These are phyloP conservation scores for Xylocopa sonorina DNA, from an alignment of 1,140 invertebrate species.

Conservation along the genomic window DNA sequence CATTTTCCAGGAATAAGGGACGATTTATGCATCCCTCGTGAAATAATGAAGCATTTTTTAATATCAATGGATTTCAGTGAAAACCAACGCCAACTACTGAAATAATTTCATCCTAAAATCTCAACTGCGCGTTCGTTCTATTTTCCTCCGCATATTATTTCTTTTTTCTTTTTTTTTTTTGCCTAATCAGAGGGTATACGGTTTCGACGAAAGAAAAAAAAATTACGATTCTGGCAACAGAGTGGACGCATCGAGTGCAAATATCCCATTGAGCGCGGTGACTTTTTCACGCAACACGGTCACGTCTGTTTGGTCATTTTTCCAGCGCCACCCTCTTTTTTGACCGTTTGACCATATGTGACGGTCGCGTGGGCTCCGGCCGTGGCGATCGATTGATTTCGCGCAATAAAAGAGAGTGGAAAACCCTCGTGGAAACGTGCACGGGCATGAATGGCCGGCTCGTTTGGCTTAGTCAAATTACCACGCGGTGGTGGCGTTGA, in stretches of 20 bases:
- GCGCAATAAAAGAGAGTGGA: slow-evolving; percentile 66
- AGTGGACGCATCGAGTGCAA: slow-evolving; percentile 32
- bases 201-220: slow-evolving; percentile 29
- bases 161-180: not conserved
- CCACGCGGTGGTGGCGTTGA: slow-evolving; percentile 44
- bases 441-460: slow-evolving; percentile 54
- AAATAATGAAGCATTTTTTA: no score
- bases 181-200: slow-evolving; percentile 8
- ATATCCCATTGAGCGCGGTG: slow-evolving; percentile 39
- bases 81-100: no score
- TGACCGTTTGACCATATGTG: slow-evolving; percentile 81
- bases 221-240: slow-evolving; percentile 43
- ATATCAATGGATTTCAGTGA: no score
- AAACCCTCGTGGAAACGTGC: slow-evolving; percentile 52
- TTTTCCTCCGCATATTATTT: not conserved
- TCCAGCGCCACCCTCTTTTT: slow-evolving; percentile 77
- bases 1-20: no score
- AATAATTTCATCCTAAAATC: no score
- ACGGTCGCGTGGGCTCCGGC: slow-evolving; percentile 19
- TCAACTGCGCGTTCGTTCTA: not conserved
- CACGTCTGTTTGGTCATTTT: slow-evolving; percentile 77
- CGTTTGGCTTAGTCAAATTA: slow-evolving; percentile 75
- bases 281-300: slow-evolving; percentile 52
- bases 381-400: slow-evolving; percentile 60
- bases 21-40: no score